Evolutionary conservation across 1,140 invertebrate genomes (phyloP).

Genomic region (Ruditapes philippinarum): DNA sequence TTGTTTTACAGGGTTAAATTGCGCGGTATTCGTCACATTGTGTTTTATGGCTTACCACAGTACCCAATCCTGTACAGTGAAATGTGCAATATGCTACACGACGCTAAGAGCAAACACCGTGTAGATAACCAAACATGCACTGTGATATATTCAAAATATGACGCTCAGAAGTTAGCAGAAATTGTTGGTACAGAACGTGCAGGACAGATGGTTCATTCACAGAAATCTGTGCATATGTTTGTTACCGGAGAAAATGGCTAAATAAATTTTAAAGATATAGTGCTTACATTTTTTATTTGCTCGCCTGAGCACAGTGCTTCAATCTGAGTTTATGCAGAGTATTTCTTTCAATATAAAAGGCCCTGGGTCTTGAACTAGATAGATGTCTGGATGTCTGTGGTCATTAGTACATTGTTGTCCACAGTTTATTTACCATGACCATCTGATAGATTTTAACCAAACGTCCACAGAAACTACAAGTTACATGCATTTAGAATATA

Average conservation of each 20-base stretch:
- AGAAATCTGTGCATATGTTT: constrained; percentile 94
- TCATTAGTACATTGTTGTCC: too few species aligned
- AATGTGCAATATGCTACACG: constrained; percentile 92
- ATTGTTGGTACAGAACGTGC: constrained; percentile 93
- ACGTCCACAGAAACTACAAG: too few species aligned
- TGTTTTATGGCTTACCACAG: constrained; percentile 97
- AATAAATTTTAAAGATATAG: background rate
- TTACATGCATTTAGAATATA: too few species aligned
- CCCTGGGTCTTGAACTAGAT: too few species aligned
- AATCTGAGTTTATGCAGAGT: too few species aligned
- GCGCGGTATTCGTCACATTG: constrained; percentile 96
- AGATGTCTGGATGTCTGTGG: too few species aligned
- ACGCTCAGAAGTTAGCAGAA: constrained; percentile 91
- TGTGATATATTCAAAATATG: constrained; percentile 94
- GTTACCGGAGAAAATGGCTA: constrained; percentile 78
- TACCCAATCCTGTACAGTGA: constrained; percentile 97
- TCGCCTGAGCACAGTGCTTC: too few species aligned
- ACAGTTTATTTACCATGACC: too few species aligned
- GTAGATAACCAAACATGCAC: constrained; percentile 92
- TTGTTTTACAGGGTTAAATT: constrained; percentile 89
- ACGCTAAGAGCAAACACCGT: constrained; percentile 91
- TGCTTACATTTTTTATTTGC: too few species aligned
- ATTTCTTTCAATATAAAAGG: too few species aligned
- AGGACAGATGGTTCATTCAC: constrained; percentile 90
- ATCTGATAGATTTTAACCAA: too few species aligned